A percentile compares a stretch with the other conserved stretches of the same genome.
Evolutionary conservation across 2,888 invertebrate species (phyloP).

Genomic region (Ceraclea dissimilis): DNA sequence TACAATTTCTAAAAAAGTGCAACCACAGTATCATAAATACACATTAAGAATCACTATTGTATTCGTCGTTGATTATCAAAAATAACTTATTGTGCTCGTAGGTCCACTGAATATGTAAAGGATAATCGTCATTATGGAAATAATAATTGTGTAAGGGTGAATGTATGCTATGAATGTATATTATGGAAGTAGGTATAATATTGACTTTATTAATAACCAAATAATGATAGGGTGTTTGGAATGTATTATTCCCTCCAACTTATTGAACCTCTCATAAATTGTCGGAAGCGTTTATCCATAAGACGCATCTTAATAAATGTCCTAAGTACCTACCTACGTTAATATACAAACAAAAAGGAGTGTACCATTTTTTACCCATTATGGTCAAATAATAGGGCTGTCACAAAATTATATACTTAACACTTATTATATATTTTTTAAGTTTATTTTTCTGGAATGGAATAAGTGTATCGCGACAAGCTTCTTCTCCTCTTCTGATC

Average conservation of each 20-base stretch:
- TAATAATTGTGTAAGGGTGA: too few species aligned
- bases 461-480: too few species aligned
- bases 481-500: too few species aligned
- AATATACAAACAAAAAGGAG: slow-evolving; percentile 18
- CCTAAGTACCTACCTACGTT: slow-evolving; percentile 12
- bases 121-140: too few species aligned
- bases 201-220: background rate
- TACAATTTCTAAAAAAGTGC: too few species aligned
- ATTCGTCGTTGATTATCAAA: too few species aligned
- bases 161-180: too few species aligned
- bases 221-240: background rate
- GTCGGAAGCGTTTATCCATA: slow-evolving; percentile 23
- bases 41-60: too few species aligned
- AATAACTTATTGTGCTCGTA: too few species aligned
- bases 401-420: background rate
- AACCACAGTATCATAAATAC: too few species aligned
- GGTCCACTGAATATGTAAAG: too few species aligned
- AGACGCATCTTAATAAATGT: slow-evolving; percentile 25
- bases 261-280: slow-evolving; percentile 25
- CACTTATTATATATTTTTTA: background rate
- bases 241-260: background rate
- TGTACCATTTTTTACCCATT: slow-evolving; percentile 16
- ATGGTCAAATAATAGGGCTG: slow-evolving; percentile 1
- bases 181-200: too few species aligned
- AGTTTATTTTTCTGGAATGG: background rate